Base-by-base conservation (phyloP, 2,888 invertebrate species). In the Margaritifera margaritifera region DNA sequence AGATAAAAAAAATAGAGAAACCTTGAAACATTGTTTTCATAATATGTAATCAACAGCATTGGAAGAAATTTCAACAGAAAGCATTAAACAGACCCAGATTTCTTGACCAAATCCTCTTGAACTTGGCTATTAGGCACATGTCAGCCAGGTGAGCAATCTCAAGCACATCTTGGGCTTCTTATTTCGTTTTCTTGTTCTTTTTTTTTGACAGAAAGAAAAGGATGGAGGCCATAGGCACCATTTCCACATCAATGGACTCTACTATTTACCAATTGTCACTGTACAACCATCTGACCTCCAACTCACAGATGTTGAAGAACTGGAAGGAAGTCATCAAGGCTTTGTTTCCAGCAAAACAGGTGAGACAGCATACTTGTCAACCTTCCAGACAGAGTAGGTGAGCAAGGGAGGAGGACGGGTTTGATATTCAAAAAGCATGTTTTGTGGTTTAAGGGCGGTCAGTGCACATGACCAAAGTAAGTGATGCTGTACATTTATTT, bases 231-330 rank as follows among this genome's bases (percentile, higher is more conserved):
- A 52, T 53, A 31, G 53, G 51, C 52, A 53, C 15, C 56, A 24
- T 61, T 6, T 55, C 68, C 24, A 19, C 54, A 54, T 59, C 65
- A 4, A 25, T 64, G 25, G 62, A 31, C 25, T 59, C 64, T 8
- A 31, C 71, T 24, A 53, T 64, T 52, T 77, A 77, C 65, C 72
- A 77, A 62, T 58, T 69, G 51, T 74, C 77, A 18, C 65, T 77
- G 6, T 60, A 71, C 4, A 73, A 72, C 60, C 62, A 68, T 42
- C 64, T 77, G 5, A 62, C 66, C 42, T 74, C 74, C 60, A 77
- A 77, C 52, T 74, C 77, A 24, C 68, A 70, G 50, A 77, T 77
- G 77, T 53, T 77, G 68, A 74, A 74, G 52, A 69, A 67, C 25
- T 77, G 69, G 65, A 72, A 71, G 51, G 68, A 66, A 61, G 77